phyloP scores from a whole-genome alignment of 2,113 vertebrate genomes.

The Aptenodytes patagonicus region DNA sequence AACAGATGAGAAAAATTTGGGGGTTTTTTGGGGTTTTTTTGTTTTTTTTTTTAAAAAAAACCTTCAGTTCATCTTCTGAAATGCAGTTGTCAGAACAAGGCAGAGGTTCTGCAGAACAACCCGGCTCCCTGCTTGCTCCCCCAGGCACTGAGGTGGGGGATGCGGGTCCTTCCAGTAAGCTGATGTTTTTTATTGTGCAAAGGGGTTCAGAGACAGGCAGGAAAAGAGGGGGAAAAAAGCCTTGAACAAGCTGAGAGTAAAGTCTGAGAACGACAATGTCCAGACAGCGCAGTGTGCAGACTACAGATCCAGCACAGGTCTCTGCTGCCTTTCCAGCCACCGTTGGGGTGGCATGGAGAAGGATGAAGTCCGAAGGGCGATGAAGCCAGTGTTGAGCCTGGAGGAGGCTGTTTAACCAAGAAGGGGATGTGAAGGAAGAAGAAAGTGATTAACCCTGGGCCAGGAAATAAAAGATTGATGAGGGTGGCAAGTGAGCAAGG shows the following conservation, averaged over 20 bases:
- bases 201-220: background rate
- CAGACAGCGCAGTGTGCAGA: rapidly evolving
- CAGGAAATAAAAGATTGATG: background rate
- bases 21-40: rapidly evolving
- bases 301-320: background rate
- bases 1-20: background rate
- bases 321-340: background rate
- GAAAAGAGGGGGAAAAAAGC: background rate
- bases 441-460: background rate
- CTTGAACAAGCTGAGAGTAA: background rate
- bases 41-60: background rate
- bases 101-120: background rate
- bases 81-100: background rate
- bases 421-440: background rate
- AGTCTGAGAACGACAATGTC: background rate
- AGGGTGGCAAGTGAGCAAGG: background rate
- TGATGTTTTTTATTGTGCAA: background rate
- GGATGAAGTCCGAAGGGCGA: background rate
- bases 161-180: background rate
- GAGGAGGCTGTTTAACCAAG: background rate
- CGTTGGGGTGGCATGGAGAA: background rate
- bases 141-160: background rate
- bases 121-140: background rate
- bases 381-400: background rate
- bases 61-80: background rate